Evolutionary conservation across 2,797 vertebrate genomes (phyloP), one percentile per base, ranked within the genome.

Genomic region (Novumbra hubbsi): DNA sequence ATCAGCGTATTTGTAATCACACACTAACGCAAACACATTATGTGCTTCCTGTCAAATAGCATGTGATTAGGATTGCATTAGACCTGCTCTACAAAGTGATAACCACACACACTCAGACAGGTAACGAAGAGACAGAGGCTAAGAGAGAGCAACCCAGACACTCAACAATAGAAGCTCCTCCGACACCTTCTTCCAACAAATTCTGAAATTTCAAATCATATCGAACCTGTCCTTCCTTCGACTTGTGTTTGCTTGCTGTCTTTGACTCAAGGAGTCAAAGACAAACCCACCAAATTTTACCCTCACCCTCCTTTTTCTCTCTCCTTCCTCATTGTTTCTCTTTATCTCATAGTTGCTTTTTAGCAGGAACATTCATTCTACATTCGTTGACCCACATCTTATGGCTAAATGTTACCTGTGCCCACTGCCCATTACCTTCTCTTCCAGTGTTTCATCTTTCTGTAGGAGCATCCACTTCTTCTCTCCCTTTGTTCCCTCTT

Each of bases 251-350:
- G 41, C 14, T 14, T 24, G 9, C 21, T 24, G 11, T 60, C 55
- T 57, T 57, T n/a, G n/a, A 57, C 55, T 24, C n/a, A 57, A 2
- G 3, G n/a, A 21, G 24, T 86, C n/a, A n/a, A n/a, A n/a, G n/a
- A 74, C 81, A 76, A 75, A 81, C 81, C 73, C 76, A 73, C 78
- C 78, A 83, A 75, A 34, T 72, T 82, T 75, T 64, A 74, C 73
- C 30, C 12, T 62, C 68, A 52, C 74, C 74, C 55, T 27, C 70
- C 71, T 52, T 65, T 60, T 72, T 5, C 67, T 68, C 32, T 65
- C 74, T n/a, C 16, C 17, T 48, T 32, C 6, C 19, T 45, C 67
- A 0, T 17, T 12, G 14, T 15, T 17, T 17, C 17, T 70, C 27
- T 65, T 34, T 77, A 57, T 69, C 21, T 78, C 74, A 45, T 32